Base-by-base conservation (phyloP, 2,113 vertebrate genomes). In the Microcebus ravelobensis region DNA sequence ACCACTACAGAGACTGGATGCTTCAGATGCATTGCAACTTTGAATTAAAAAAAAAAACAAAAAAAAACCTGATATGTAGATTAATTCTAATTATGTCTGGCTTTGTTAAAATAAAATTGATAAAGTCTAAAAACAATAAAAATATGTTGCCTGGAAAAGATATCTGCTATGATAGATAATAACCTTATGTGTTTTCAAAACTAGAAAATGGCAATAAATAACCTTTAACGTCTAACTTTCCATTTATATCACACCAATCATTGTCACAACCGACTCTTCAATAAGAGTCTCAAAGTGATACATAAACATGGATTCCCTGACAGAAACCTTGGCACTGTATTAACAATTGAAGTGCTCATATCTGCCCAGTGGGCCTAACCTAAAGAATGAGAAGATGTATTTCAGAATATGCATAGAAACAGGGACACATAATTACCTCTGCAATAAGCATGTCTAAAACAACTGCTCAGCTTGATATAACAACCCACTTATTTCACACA, bases 91-190 rank as follows among this genome's bases (percentile, higher is more conserved):
- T 76, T 91, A 55, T 79, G 81, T 80, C 36, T 83, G 25, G 14
- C 45, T 81, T 96, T 90, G 2, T 70, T 63, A 93, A 95, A 93
- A 86, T 77, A 81, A 68, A 80, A 73, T 25, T 73, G 18, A 84
- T 48, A 39, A 55, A 25, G 12, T 45, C 18, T 85, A 88, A 87
- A 95, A 90, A n/a, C 1, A 92, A 29, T 34, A 23, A 71, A 90
- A 91, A 87, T 59, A 45, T 50, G 4, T 86, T 74, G 15, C 7
- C 52, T 70, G 6, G 36, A 89, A 87, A 92, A 85, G 15, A 88
- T 25, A 57, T 45, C 21, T 61, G 6, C 31, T 74, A 88, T 74
- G 67, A 89, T 61, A 84, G 90, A 94, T 61, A 48, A 29, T 25
- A 57, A 55, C 3, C 36, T 80, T 59, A 34, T 52, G 36, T 63